Percentiles rank a stretch among this genome's conserved stretches.
Conservation (phyloP, 1,140 invertebrate species). For the Rhizoglyphus robini region DNA sequence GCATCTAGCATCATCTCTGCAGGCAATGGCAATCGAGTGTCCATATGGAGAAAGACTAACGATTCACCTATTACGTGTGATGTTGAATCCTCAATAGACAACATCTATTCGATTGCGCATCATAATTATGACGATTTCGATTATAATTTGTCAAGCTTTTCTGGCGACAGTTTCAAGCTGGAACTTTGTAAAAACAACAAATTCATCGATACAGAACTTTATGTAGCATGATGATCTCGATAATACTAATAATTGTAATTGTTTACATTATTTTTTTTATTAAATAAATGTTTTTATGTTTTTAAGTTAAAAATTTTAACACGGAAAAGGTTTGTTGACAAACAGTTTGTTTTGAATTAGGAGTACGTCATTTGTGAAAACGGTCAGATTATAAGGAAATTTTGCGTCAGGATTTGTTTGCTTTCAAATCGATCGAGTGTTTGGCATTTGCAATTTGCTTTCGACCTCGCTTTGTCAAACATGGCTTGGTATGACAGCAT, state of each 20-base stretch:
- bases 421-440: not conserved
- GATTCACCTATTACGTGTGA: not conserved
- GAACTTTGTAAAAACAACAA: conserved; percentile 15
- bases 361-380: not conserved
- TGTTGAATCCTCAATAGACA: not conserved
- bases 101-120: not conserved
- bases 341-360: not conserved
- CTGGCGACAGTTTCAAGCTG: conserved; percentile 7
- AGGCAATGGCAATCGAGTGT: not conserved
- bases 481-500: not conserved
- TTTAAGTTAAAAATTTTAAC: not conserved
- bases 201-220: conserved; percentile 12
- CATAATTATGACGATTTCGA: conserved; percentile 11
- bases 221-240: not conserved
- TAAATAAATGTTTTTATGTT: not conserved
- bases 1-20: not conserved
- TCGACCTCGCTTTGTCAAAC: not conserved
- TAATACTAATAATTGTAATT: not conserved
- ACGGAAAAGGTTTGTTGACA: not conserved
- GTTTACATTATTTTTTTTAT: not conserved
- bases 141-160: not conserved
- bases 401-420: not conserved
- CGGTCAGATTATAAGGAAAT: no score
- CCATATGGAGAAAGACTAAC: not conserved
- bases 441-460: no score